phyloP scores from a whole-genome alignment of 2,113 vertebrate genomes.

The Oreochromis aureus region DNA sequence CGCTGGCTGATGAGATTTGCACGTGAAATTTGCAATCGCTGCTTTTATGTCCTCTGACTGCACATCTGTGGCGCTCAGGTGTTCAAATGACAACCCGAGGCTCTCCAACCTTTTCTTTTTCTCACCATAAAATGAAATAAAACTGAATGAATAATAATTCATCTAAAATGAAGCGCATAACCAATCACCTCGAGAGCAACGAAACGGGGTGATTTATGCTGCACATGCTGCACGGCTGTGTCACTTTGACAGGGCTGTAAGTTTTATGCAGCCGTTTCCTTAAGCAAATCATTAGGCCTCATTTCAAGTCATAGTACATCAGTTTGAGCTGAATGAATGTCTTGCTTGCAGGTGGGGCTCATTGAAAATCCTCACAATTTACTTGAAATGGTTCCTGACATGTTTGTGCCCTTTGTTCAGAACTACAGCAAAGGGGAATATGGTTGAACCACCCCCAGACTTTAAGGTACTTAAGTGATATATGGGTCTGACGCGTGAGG shows the following conservation, averaged over 20 bases:
- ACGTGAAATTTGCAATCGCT: conserved; percentile 79
- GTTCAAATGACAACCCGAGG: conserved; percentile 70
- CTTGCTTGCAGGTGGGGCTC: conserved; percentile 45
- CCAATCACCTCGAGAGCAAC: neutral
- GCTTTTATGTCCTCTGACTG: conserved; percentile 74
- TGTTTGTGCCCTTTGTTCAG: conserved; percentile 32
- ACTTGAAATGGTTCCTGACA: conserved; percentile 38
- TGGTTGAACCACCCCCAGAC: neutral
- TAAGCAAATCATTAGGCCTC: conserved; percentile 43
- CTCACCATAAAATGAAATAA: conserved; percentile 8
- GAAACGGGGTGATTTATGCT: conserved; percentile 14
- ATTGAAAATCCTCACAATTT: conserved; percentile 28
- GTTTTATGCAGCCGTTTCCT: conserved; percentile 22
- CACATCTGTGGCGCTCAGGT: conserved; percentile 92
- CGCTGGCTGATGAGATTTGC: conserved; percentile 87
- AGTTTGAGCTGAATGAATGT: conserved; percentile 35
- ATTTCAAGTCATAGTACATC: conserved; percentile 42
- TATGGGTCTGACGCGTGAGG: conserved; percentile 31
- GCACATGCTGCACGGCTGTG: conserved; percentile 22
- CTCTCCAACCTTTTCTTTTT: conserved; percentile 51
- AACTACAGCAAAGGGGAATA: neutral
- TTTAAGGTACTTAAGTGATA: conserved; percentile 51
- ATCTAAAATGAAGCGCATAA: neutral
- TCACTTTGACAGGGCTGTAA: conserved; percentile 32
- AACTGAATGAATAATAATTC: conserved; percentile 6